phyloP scores from a whole-genome alignment of 2,888 invertebrate genomes.

The Bellardia pandia region DNA sequence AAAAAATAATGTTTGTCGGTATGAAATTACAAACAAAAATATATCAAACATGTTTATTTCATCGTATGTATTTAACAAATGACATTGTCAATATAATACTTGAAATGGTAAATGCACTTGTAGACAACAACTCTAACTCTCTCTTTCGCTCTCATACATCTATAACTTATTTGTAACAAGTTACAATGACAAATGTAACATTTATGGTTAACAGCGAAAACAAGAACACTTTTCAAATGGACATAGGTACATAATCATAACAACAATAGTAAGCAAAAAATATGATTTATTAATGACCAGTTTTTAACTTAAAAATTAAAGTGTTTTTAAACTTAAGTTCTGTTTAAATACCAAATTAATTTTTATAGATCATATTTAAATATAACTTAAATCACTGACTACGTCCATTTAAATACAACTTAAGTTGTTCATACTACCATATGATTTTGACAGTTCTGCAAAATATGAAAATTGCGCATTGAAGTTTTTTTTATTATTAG shows the following conservation, averaged over 20 bases:
- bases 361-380: too few species aligned
- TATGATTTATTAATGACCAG: not conserved
- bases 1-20: not conserved
- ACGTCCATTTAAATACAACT: too few species aligned
- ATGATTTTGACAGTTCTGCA: too few species aligned
- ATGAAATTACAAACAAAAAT: conserved; percentile 9
- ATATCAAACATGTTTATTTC: conserved; percentile 19
- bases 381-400: too few species aligned
- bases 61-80: not conserved
- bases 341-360: too few species aligned
- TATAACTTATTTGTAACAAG: conserved; percentile 39
- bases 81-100: conserved; percentile 35
- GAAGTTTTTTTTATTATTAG: too few species aligned
- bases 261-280: not conserved
- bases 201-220: conserved; percentile 34
- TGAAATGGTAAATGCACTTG: conserved; percentile 51
- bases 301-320: too few species aligned
- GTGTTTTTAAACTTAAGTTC: too few species aligned
- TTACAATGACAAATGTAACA: conserved; percentile 43
- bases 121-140: conserved; percentile 40
- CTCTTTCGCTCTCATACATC: not conserved
- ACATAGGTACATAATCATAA: not conserved
- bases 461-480: too few species aligned
- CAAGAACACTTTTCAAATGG: not conserved
- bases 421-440: too few species aligned